Conservation (phyloP, 2,888 invertebrate species). For the Teleogryllus oceanicus region DNA sequence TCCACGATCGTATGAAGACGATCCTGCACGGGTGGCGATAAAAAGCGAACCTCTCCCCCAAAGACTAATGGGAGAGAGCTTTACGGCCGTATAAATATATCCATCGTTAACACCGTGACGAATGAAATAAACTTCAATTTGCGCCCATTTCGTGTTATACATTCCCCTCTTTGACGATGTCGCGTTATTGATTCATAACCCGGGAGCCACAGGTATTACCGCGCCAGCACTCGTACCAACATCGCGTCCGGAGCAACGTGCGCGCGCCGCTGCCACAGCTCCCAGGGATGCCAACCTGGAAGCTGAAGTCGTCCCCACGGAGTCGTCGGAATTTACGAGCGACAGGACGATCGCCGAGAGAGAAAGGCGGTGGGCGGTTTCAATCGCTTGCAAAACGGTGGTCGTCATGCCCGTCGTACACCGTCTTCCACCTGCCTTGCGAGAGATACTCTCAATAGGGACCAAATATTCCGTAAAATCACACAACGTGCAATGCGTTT, state of each 20-base stretch:
- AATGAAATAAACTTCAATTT: constrained; percentile 18
- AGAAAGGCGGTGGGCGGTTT: no score
- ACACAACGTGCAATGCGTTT: no score
- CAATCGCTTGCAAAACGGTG: no score
- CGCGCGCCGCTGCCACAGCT: no score
- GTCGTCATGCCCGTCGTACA: no score
- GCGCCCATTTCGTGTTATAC: constrained; percentile 9
- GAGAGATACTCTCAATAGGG: no score
- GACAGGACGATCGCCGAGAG: no score
- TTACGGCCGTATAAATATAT: background rate
- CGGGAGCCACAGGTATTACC: constrained; percentile 5
- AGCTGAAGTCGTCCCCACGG: no score
- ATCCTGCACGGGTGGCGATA: background rate
- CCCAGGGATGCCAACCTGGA: no score
- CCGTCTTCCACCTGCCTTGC: no score
- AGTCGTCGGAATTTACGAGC: no score
- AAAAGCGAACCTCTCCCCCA: background rate
- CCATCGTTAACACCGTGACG: constrained; percentile 18
- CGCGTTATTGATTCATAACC: constrained; percentile 18
- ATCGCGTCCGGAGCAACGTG: background rate
- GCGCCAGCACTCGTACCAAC: background rate
- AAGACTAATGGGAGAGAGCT: background rate
- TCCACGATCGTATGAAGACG: background rate
- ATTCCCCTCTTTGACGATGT: constrained; percentile 1
- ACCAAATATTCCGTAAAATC: no score